Evolutionary conservation across 1,140 invertebrate species (phyloP), one percentile per base, ranked within the genome.

Genomic region (Caerostris extrusa): DNA sequence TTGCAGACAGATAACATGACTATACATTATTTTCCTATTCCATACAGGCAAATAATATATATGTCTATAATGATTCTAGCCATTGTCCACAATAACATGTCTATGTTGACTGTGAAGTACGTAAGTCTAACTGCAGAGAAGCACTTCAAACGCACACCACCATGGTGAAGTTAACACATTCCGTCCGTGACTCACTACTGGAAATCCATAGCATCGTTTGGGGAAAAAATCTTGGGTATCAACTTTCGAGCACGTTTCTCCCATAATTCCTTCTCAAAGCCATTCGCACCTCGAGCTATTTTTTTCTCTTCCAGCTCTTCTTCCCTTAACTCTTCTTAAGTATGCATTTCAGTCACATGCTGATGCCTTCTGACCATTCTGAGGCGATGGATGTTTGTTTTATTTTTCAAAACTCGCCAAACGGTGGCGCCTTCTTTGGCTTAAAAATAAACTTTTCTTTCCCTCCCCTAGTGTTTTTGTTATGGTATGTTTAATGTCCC

Each of bases 211-310:
- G 34, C 85, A 12, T 87, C 57, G 85, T 61, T 87, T 61, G 61
- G n/a, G 71, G 19, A 58, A 87, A 77, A 77, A 87, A 87, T n/a
- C 85, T 60, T 58, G 17, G 34, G 34, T 60, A 58, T 87, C 85
- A 60, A 19, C 85, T n/a, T 64, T 87, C 57, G 50, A 34, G 85
- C 85, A 87, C 85, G 85, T 61, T 58, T 87, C 58, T 2, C 85
- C 85, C 85, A 87, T 87, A 87, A 87, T 61, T 87, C 58, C 85
- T 87, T 87, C 71, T 34, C 53, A 50, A 64, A 77, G 71, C 71
- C 71, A 77, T 77, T 77, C 34, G 34, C 34, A 34, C 34, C 34
- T 34, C 34, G 34, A 34, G 34, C 34, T 34, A 34, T 34, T 77
- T 77, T 50, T 77, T 77, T 12, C 17, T 1, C 14, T 77, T 50